Percentiles rank a stretch among this genome's conserved stretches.
phyloP scores from a whole-genome alignment of 2,797 vertebrate species.

The Ceryle rudis region DNA sequence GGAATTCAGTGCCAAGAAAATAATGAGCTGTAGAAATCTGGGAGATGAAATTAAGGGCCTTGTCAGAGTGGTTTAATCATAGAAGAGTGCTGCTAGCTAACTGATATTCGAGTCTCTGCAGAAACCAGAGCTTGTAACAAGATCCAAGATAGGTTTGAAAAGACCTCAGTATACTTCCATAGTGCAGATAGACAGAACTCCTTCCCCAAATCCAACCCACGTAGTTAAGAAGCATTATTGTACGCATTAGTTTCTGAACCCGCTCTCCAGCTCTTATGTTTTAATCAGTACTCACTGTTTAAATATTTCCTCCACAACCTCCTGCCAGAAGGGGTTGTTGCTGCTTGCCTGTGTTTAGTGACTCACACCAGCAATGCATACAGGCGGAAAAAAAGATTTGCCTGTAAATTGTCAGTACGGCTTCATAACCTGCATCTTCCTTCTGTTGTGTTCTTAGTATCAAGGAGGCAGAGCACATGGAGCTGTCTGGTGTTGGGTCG shows the following conservation, averaged over 20 bases:
- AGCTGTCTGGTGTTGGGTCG: background rate
- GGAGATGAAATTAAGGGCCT: slow-evolving; percentile 23
- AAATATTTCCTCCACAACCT: background rate
- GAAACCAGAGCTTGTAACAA: slow-evolving; percentile 38
- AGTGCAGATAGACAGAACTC: background rate
- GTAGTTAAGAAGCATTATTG: background rate
- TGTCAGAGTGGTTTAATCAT: slow-evolving; percentile 43
- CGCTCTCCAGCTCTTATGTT: background rate
- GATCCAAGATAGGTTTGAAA: slow-evolving; percentile 1
- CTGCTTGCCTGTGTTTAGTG: background rate
- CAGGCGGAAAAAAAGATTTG: background rate
- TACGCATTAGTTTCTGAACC: background rate
- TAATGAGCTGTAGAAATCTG: slow-evolving; percentile 58
- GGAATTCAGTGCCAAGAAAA: slow-evolving; percentile 37
- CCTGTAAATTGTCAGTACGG: background rate
- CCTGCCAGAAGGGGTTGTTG: background rate
- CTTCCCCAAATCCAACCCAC: background rate
- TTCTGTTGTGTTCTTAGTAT: background rate
- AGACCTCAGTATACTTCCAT: background rate
- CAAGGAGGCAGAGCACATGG: background rate
- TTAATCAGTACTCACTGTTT: background rate
- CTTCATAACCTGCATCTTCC: background rate
- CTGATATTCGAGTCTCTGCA: background rate
- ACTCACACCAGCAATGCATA: background rate
- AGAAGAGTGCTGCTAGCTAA: slow-evolving; percentile 24